Percentiles rank a stretch among this genome's conserved stretches.
These are phyloP conservation scores for Cheilosia vulpina DNA, from an alignment of 2,888 invertebrate species.

Conservation along the genomic window DNA sequence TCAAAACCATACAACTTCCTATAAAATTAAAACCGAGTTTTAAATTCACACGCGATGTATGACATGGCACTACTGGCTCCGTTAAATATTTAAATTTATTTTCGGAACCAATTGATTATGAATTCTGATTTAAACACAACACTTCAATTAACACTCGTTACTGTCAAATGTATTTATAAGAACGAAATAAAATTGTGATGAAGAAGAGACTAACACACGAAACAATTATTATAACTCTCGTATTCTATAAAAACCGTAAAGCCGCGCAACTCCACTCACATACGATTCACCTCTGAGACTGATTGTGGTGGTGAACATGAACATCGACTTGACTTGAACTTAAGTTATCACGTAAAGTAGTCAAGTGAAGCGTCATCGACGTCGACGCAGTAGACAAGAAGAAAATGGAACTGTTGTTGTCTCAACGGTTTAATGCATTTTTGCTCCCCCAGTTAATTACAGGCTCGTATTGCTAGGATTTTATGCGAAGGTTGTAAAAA, in stretches of 20 bases:
- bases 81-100: conserved; percentile 13
- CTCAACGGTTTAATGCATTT: not conserved
- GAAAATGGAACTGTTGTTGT: not conserved
- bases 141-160: conserved; percentile 6
- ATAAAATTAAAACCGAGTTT: conserved; percentile 3
- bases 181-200: conserved; percentile 9
- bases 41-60: conserved; percentile 8
- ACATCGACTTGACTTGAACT: conserved; percentile 57
- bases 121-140: conserved; percentile 9
- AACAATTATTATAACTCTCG: conserved; percentile 16
- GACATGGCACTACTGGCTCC: not conserved
- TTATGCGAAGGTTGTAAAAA: too few relatives aligned
- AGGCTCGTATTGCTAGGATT: not conserved
- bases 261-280: conserved; percentile 44
- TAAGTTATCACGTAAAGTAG: conserved; percentile 59
- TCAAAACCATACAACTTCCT: not conserved
- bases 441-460: not conserved
- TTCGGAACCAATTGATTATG: conserved; percentile 5
- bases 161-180: conserved; percentile 3
- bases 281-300: conserved; percentile 61
- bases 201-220: not conserved
- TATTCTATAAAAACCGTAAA: conserved; percentile 7
- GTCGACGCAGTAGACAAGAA: conserved; percentile 6
- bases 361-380: conserved; percentile 44
- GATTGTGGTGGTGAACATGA: conserved; percentile 56